Evolutionary conservation across 2,888 invertebrate species (phyloP).

Genomic region (Catocala sponsa): DNA sequence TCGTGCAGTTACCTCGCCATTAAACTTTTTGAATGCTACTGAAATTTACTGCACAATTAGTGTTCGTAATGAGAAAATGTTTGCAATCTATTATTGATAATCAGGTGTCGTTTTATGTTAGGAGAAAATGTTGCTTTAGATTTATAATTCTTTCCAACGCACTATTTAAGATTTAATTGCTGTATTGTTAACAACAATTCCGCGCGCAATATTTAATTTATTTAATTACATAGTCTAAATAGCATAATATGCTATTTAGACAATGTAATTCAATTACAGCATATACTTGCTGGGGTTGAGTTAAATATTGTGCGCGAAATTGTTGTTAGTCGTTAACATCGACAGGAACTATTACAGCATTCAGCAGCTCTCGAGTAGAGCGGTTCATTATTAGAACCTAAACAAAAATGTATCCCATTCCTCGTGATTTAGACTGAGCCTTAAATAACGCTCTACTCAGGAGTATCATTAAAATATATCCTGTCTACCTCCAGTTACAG

Average conservation of each 20-base stretch:
- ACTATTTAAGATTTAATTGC: conserved; percentile 30
- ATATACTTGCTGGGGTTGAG: too few species aligned
- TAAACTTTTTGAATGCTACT: conserved; percentile 43
- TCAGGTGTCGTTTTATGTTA: conserved; percentile 31
- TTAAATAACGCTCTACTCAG: conserved; percentile 9
- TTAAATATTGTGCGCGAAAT: too few species aligned
- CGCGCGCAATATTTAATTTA: too few species aligned
- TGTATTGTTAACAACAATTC: not conserved
- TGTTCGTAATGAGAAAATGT: conserved; percentile 31
- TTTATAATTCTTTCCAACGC: conserved; percentile 28
- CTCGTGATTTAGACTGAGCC: too few species aligned
- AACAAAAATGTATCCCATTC: not conserved
- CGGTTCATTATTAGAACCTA: too few species aligned
- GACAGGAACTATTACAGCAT: conserved; percentile 5
- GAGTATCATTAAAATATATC: conserved; percentile 37
- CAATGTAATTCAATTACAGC: too few species aligned
- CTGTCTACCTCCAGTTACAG: conserved; percentile 34
- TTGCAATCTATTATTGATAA: conserved; percentile 33
- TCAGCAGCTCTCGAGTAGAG: too few species aligned
- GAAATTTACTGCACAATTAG: conserved; percentile 49
- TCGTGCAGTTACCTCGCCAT: conserved; percentile 41
- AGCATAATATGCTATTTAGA: too few species aligned
- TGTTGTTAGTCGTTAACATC: not conserved
- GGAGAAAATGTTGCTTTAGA: conserved; percentile 31
- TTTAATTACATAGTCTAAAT: too few species aligned